Evolutionary conservation across 2,113 vertebrate species (phyloP).

Genomic region (Hystrix brachyura): DNA sequence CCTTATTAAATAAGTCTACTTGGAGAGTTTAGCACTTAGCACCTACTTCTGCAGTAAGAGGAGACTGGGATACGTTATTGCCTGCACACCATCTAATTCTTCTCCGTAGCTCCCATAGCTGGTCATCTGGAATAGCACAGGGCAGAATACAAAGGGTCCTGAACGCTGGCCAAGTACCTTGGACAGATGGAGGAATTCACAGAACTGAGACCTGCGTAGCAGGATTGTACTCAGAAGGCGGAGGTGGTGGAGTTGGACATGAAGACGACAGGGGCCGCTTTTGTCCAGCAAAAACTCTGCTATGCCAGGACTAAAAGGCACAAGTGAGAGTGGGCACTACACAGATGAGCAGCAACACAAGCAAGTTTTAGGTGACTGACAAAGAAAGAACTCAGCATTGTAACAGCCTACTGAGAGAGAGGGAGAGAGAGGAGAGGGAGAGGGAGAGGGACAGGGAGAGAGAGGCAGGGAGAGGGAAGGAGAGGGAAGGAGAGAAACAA

Average conservation of each 20-base stretch:
- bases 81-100: not conserved
- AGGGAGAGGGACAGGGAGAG: not conserved
- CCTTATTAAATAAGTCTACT: not conserved
- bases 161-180: not conserved
- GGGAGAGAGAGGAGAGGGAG: not conserved
- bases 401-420: not conserved
- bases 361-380: not conserved
- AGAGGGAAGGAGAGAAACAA: not conserved
- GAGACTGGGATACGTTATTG: not conserved
- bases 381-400: not conserved
- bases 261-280: not conserved
- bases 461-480: not conserved
- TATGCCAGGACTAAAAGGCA: not conserved
- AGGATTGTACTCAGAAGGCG: not conserved
- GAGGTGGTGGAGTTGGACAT: not conserved
- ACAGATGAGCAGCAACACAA: not conserved
- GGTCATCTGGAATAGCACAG: not conserved
- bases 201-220: not conserved
- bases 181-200: not conserved
- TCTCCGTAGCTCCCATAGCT: not conserved
- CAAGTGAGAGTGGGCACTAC: not conserved
- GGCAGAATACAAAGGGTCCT: not conserved
- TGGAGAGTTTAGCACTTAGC: constrained; percentile 15
- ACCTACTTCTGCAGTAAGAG: not conserved
- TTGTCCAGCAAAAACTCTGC: not conserved